Evolutionary conservation across 2,113 vertebrate species (phyloP), one percentile per base, ranked within the genome.

Genomic region (Datnioides undecimradiatus): DNA sequence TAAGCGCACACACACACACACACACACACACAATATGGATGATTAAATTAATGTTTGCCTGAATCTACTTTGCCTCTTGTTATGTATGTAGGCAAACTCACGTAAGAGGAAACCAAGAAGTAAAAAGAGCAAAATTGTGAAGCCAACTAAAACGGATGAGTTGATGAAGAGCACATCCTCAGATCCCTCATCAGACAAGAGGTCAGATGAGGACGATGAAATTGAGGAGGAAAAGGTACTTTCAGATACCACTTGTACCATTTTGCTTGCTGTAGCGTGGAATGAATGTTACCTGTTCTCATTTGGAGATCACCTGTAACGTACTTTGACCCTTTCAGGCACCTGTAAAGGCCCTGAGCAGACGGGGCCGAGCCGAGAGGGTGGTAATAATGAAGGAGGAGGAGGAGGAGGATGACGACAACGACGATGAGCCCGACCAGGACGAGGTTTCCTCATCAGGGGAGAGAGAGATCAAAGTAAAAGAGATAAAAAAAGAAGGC

Each of bases 101-200:
- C 96, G 97, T 71, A 97, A 97, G 76, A 95, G 96, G 89, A 99
- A 98, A 91, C 92, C 95, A 72, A 94, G 97, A 83, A 94, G 92
- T 83, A 99, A 99, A 91, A 98, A 97, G 85, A 97, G 93, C 90
- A 98, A 97, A 92, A 82, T 91, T 67, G 84, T 93, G 75, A 99
- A 97, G 80, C 91, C 95, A 73, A 58, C 92, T 14, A 98, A 97
- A 94, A 78, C 95, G 0, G 97, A 97, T 34, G 97, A 97, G 54
- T 94, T 96, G 89, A 85, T 94, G 40, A 99, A 97, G 94, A 98
- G 96, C 83, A 95, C 97, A 40, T 98, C 97, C 52, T 99, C 98
- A 16, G 95, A 95, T 6, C 91, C 95, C 0, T 95, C 93, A 0
- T 98, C 98, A 6, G 98, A 98, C 85, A 98, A 97, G 87, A 92